These are phyloP conservation scores for Butorides virescens DNA, from an alignment of 2,113 vertebrate genomes.

Conservation along the genomic window DNA sequence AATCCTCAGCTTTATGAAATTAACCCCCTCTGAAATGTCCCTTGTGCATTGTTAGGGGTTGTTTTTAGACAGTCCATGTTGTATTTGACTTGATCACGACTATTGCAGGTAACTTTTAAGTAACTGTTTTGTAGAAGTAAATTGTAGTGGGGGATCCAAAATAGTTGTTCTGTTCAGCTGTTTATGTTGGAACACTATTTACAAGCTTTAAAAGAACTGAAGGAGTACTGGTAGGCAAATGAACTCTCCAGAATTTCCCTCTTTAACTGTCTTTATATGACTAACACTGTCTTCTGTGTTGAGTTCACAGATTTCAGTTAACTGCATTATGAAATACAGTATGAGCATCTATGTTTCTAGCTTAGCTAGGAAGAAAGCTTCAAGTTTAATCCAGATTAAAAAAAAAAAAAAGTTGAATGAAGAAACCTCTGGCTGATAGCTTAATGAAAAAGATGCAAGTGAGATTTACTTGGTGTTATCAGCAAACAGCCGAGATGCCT, in stretches of 20 bases:
- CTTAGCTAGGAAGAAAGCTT: not conserved
- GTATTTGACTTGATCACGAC: not conserved
- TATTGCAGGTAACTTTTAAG: not conserved
- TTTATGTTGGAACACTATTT: not conserved
- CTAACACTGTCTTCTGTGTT: not conserved
- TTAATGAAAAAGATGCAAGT: not conserved
- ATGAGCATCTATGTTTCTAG: not conserved
- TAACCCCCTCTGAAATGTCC: not conserved
- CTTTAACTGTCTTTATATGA: not conserved
- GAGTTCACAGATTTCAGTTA: not conserved
- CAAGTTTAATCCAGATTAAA: not conserved
- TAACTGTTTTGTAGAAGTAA: not conserved
- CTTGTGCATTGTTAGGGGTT: accelerated
- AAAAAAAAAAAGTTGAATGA: not conserved
- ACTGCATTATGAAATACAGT: not conserved
- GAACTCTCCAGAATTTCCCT: not conserved
- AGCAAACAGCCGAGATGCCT: not conserved
- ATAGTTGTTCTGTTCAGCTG: not conserved
- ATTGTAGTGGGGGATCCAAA: not conserved
- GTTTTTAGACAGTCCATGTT: not conserved
- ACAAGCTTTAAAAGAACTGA: not conserved
- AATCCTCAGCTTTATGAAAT: not conserved
- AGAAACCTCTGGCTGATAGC: not conserved
- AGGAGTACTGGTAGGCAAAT: not conserved
- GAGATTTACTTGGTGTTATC: not conserved